These are phyloP conservation scores for Neelides sp. DNA, from an alignment of 1,140 invertebrate genomes.

Conservation along the genomic window DNA sequence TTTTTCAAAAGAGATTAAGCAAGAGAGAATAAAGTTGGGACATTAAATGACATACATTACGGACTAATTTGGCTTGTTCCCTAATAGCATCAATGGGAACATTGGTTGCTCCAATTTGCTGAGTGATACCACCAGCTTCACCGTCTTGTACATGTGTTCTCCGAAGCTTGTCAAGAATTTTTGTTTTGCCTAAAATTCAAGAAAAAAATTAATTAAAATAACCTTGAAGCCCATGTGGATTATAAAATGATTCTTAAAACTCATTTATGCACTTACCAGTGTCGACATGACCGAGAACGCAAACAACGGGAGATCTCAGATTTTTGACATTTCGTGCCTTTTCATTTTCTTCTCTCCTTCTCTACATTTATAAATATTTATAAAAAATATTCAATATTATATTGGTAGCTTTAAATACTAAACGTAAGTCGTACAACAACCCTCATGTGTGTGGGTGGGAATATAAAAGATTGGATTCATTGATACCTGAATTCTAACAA, in stretches of 20 bases:
- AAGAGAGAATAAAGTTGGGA: conserved; percentile 3
- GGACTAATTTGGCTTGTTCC: conserved; percentile 87
- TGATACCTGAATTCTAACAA: conserved; percentile 52
- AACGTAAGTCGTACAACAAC: too few relatives aligned
- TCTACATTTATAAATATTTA: conserved; percentile 39
- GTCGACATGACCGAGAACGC: conserved; percentile 98
- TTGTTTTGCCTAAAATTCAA: conserved; percentile 65
- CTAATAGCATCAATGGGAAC: conserved; percentile 93
- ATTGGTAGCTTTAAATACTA: conserved; percentile 16
- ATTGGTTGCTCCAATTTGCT: conserved; percentile 99
- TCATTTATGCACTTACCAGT: conserved; percentile 54
- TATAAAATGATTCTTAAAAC: not conserved
- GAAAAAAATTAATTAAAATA: not conserved
- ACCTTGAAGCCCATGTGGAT: not conserved
- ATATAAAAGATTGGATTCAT: too few relatives aligned
- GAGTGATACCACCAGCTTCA: conserved; percentile 98
- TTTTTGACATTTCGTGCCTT: conserved; percentile 62
- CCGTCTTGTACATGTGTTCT: conserved; percentile 94
- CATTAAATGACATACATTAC: conserved; percentile 51
- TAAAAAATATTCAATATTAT: not conserved
- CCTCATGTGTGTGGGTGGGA: too few relatives aligned
- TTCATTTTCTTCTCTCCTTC: conserved; percentile 68
- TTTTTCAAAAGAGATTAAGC: conserved; percentile 5
- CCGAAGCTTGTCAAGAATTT: conserved; percentile 92
- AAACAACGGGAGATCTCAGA: conserved; percentile 88